Evolutionary conservation across 2,888 invertebrate species (phyloP).

Genomic region (Odiellus spinosus): DNA sequence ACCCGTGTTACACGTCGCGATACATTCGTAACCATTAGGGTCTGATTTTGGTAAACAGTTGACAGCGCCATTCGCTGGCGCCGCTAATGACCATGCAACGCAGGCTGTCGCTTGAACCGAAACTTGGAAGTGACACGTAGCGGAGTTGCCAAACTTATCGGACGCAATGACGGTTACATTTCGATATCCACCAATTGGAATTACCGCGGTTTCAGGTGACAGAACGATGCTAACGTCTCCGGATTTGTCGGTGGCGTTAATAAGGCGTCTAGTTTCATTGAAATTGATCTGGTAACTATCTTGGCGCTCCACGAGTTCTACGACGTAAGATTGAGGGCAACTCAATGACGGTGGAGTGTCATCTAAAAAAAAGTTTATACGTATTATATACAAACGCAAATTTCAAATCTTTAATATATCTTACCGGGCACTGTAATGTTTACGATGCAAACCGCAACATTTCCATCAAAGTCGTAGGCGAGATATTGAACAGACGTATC

Average conservation of each 20-base stretch:
- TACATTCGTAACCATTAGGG: conserved; percentile 48
- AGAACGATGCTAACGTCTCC: conserved; percentile 57
- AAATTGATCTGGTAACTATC: conserved; percentile 80
- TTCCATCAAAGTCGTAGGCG: conserved; percentile 93
- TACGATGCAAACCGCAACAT: conserved; percentile 91
- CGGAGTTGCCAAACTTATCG: conserved; percentile 72
- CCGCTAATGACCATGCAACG: conserved; percentile 81
- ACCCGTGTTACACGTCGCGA: conserved; percentile 74
- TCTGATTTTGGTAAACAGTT: conserved; percentile 65
- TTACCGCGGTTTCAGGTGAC: conserved; percentile 66
- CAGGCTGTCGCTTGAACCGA: conserved; percentile 85
- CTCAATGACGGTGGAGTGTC: conserved; percentile 76
- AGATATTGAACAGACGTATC: conserved; percentile 87
- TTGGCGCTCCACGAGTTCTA: conserved; percentile 74
- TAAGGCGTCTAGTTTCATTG: conserved; percentile 67
- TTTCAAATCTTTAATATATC: conserved; percentile 6
- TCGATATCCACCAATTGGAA: conserved; percentile 35
- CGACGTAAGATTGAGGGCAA: conserved; percentile 85
- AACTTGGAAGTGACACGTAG: conserved; percentile 80
- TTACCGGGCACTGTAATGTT: conserved; percentile 73
- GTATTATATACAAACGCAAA: neutral
- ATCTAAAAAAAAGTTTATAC: conserved; percentile 36
- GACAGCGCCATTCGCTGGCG: conserved; percentile 72
- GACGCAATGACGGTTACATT: conserved; percentile 68
- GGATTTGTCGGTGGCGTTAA: conserved; percentile 72